Base-by-base conservation (phyloP, 2,888 invertebrate genomes). In the Drosophila mettleri region DNA sequence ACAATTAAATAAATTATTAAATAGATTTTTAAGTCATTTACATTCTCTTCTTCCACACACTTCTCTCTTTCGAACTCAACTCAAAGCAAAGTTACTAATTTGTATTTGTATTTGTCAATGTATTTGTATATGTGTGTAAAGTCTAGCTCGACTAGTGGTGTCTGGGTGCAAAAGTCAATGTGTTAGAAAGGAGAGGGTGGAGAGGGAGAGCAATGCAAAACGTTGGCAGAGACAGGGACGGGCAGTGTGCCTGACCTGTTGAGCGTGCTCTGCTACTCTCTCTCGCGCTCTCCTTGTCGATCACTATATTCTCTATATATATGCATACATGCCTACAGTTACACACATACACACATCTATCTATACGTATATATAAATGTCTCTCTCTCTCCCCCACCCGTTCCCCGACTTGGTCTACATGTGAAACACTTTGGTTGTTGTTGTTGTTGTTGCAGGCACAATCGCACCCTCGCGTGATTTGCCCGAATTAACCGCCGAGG, bases 401-500 rank as follows among this genome's bases (percentile, higher is more conserved):
- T 24, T 65, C 43, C 45, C 34, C 61, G 41, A 70, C 34, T 69
- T 41, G 64, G 67, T 79, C 58, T 82, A 62, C 65, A 71, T 88
- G 89, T 71, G 65, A 78, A 63, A 80, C 77, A 77, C 77, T 77
- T 77, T 77, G 77, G 81, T 84, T 80, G 80, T 79, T 79, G 84
- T 83, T 80, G 91, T 92, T 93, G 92, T 93, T 93, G 95, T 97
- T 97, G 95, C 97, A 97, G 97, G 97, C 96, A 97, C 97, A 94
- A 96, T 97, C 93, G 97, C 97, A 93, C 97, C 97, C 93, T 95
- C 95, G 92, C 96, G 97, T 93, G 97, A 97, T 92, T 94, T 96
- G 90, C 95, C 96, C 91, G 94, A 95, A 89, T 94, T 95, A 90
- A 95, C 95, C 90, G 93, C 95, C 90, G 96, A 96, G 93, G 96